These are phyloP conservation scores for Falco cherrug DNA, from an alignment of 2,797 vertebrate species.

Conservation along the genomic window DNA sequence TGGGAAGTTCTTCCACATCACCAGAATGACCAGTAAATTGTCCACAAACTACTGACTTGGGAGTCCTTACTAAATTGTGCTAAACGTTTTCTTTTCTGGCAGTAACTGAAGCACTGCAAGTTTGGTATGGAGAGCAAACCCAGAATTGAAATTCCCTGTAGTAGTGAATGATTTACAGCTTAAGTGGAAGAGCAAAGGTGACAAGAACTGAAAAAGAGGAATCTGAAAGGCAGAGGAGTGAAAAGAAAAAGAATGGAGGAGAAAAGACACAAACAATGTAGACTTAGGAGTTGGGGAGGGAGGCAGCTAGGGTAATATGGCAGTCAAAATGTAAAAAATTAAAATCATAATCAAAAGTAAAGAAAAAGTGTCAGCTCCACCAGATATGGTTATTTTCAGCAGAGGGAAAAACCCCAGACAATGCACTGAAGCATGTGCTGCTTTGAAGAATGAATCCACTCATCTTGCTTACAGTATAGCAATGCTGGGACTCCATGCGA, in stretches of 20 bases:
- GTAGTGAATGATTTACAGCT: neutral
- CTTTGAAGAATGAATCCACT: neutral
- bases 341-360: neutral
- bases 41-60: neutral
- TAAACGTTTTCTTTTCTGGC: neutral
- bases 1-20: neutral
- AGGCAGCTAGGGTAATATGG: neutral
- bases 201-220: neutral
- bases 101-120: neutral
- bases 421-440: neutral
- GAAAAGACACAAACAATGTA: neutral
- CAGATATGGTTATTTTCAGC: neutral
- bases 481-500: neutral
- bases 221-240: neutral
- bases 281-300: neutral
- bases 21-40: neutral
- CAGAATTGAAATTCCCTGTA: neutral
- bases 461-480: neutral
- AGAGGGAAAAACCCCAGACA: too few species aligned
- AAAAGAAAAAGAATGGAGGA: neutral
- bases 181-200: neutral
- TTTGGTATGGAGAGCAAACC: neutral
- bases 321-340: neutral
- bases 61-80: neutral
- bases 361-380: neutral